Percentiles rank a stretch among this genome's conserved stretches.
These are phyloP conservation scores for Netelia virgata DNA, from an alignment of 2,888 invertebrate species.

Conservation along the genomic window DNA sequence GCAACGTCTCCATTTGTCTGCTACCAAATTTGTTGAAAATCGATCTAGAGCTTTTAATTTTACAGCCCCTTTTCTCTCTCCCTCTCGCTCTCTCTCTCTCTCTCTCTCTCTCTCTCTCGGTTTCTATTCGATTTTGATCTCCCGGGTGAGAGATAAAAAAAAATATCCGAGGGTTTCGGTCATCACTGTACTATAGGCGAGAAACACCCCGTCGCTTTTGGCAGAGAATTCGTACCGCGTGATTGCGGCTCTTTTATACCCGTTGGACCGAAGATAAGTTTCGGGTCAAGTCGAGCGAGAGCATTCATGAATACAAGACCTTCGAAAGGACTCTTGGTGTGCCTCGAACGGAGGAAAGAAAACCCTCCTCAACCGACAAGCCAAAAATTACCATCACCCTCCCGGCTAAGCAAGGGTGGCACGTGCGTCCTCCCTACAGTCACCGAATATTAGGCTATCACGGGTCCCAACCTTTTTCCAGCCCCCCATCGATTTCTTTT, in stretches of 20 bases:
- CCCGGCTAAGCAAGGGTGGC: neutral
- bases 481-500: neutral
- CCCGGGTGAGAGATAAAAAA: neutral
- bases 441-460: neutral
- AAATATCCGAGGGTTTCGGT: constrained; percentile 2
- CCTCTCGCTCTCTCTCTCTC: too few species aligned
- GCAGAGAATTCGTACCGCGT: constrained; percentile 27
- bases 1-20: neutral
- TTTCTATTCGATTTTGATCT: neutral
- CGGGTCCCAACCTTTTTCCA: neutral
- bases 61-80: neutral
- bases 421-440: neutral
- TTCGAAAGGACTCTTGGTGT: constrained; percentile 7
- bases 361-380: constrained; percentile 3
- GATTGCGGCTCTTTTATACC: constrained; percentile 47
- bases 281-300: constrained; percentile 43
- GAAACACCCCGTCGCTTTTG: constrained; percentile 20
- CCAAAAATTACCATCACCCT: constrained; percentile 8
- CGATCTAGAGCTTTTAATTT: constrained; percentile 7
- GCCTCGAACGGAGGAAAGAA: neutral
- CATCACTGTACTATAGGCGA: neutral
- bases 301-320: constrained; percentile 52
- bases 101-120: neutral
- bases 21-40: neutral
- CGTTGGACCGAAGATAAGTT: constrained; percentile 55